Percentiles rank a stretch among this genome's conserved stretches.
Evolutionary conservation across 2,888 invertebrate genomes (phyloP).

Genomic region (Melipona beecheii): DNA sequence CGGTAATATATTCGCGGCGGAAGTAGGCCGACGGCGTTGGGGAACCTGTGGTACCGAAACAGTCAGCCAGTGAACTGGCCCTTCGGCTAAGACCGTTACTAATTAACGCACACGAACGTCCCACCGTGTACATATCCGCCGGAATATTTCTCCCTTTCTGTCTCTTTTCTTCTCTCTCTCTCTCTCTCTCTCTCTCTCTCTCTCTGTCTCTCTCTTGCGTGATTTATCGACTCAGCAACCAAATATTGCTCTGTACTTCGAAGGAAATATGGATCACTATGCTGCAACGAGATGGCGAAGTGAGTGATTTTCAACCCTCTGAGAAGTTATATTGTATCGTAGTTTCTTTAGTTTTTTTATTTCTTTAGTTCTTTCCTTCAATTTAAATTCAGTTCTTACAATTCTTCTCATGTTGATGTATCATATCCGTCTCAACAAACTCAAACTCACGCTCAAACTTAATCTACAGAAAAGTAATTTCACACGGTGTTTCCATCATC

Average conservation of each 20-base stretch:
- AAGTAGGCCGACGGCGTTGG: slow-evolving; percentile 75
- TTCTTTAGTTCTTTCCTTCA: too few species aligned
- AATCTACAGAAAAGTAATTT: too few species aligned
- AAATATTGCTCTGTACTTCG: not conserved
- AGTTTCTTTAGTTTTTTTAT: too few species aligned
- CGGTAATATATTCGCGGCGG: slow-evolving; percentile 81
- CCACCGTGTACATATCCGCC: slow-evolving; percentile 35
- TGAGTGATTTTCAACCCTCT: too few species aligned
- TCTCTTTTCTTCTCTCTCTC: too few species aligned
- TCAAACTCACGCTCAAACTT: too few species aligned
- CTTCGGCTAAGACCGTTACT: slow-evolving; percentile 75
- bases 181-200: slow-evolving; percentile 8
- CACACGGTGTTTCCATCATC: too few species aligned
- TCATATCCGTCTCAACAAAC: too few species aligned
- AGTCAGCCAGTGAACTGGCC: slow-evolving; percentile 58
- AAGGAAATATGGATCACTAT: not conserved
- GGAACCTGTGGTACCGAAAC: slow-evolving; percentile 67
- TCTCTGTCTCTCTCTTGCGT: slow-evolving; percentile 41
- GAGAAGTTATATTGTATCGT: too few species aligned
- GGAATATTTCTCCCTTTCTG: not conserved
- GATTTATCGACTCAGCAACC: slow-evolving; percentile 51
- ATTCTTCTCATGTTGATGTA: too few species aligned
- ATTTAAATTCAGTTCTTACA: too few species aligned
- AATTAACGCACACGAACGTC: slow-evolving; percentile 76
- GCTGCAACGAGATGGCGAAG: too few species aligned